Base-by-base conservation (phyloP, 2,113 vertebrate species). In the Zootoca vivipara region DNA sequence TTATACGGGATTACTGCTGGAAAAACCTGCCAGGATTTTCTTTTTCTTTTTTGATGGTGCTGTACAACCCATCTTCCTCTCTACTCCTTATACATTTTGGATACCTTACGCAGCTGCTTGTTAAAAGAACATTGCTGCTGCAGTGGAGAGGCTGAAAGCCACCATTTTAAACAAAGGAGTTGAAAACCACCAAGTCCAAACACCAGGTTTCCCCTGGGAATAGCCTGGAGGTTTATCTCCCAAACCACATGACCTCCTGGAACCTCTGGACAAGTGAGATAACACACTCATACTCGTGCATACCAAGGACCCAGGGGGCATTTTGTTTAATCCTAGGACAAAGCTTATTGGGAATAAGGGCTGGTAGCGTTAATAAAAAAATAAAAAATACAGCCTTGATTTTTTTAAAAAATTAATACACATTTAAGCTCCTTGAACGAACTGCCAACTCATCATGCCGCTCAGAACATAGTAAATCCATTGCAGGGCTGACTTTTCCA, bases 251-350 rank as follows among this genome's bases (percentile, higher is more conserved):
- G 85, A 85, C 79, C 78, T 93, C 80, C 75, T 62, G 30, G 86
- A 92, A 78, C 65, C 83, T n/a, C 78, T 96, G 95, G 82, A 87
- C 70, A 64, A 90, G 22, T 1, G n/a, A 95, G 95, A 95, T 96
- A 95, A 95, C 88, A 89, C 74, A 83, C 58, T 74, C 4, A 82
- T 4, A 67, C 65, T 40, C 90, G 52, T 22, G 10, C 70, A 56
- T 91, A 90, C 89, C 40, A 67, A 9, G 73, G 72, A 86, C 85
- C 88, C 77, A 65, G 82, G 70, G 85, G 78, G 28, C 62, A 67
- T 3, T 18, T 35, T 62, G 86, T 90, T 91, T 91, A 92, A 94
- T 94, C 85, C 85, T 42, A 40, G 20, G n/a, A 85, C 35, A 87
- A 90, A 94, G 91, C 78, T 90, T 0, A 52, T 77, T 87, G 5